Conservation (phyloP, 2,113 vertebrate species). For the Edolisoma coerulescens region DNA sequence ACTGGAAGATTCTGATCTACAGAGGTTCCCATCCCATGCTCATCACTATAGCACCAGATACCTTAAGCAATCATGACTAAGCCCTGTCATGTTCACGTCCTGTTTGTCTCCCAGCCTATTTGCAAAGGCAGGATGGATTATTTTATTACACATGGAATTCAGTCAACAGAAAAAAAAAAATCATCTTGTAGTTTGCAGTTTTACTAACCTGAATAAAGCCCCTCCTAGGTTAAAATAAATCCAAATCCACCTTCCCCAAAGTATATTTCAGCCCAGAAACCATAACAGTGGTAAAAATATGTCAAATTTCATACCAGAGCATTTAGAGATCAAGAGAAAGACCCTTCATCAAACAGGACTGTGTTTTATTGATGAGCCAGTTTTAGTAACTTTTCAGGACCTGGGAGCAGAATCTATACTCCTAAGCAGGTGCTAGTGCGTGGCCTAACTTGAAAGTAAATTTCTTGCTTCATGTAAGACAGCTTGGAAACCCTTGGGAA, state of each 20-base stretch:
- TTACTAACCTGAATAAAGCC: background rate
- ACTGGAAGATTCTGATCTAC: background rate
- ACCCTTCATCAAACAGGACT: background rate
- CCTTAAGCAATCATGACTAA: background rate
- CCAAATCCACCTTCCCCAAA: background rate
- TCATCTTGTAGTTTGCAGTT: background rate
- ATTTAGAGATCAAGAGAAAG: background rate
- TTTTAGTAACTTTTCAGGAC: background rate
- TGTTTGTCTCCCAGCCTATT: background rate
- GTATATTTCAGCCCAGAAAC: background rate
- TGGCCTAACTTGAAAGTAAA: background rate
- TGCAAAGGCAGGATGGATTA: background rate
- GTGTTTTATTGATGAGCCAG: background rate
- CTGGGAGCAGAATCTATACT: background rate
- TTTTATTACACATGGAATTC: background rate
- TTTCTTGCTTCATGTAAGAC: background rate
- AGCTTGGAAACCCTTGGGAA: background rate
- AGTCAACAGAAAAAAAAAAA: background rate
- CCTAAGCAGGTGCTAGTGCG: background rate
- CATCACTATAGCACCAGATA: background rate
- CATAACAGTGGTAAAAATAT: background rate
- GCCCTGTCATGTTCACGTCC: fast-evolving
- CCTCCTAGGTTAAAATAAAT: background rate
- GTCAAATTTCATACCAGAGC: background rate
- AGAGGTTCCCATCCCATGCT: background rate